Evolutionary conservation across 2,888 invertebrate species (phyloP).

Genomic region (Ceraclea dissimilis): DNA sequence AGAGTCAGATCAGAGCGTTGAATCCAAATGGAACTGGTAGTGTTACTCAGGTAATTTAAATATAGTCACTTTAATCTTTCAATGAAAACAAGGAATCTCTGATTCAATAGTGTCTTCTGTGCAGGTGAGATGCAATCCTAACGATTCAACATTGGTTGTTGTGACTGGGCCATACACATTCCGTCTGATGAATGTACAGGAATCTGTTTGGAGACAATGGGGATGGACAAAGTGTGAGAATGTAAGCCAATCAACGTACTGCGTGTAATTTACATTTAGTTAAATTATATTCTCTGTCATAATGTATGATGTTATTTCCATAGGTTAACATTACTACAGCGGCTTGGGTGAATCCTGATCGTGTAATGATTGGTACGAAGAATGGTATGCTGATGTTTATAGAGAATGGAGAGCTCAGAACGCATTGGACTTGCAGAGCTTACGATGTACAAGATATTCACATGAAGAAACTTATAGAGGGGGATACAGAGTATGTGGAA

Average conservation of each 20-base stretch:
- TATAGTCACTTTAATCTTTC: too few relatives aligned
- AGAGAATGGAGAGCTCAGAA: constrained; percentile 78
- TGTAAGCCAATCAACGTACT: too few relatives aligned
- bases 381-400: constrained; percentile 70
- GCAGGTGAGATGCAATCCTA: constrained; percentile 72
- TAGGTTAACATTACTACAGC: constrained; percentile 65
- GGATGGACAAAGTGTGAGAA: constrained; percentile 77
- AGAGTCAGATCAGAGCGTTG: constrained; percentile 64
- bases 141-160: constrained; percentile 66
- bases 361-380: constrained; percentile 74
- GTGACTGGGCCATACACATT: constrained; percentile 59
- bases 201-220: constrained; percentile 73
- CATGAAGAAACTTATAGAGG: constrained; percentile 16
- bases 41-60: constrained; percentile 46
- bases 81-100: too few relatives aligned
- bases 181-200: constrained; percentile 67
- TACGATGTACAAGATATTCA: constrained; percentile 52
- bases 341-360: constrained; percentile 76
- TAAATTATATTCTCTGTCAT: not conserved
- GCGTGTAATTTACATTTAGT: not conserved
- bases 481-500: constrained; percentile 35
- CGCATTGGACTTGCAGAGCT: constrained; percentile 54
- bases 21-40: constrained; percentile 63
- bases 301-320: not conserved
- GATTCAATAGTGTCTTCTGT: too few relatives aligned